Evolutionary conservation across 2,113 vertebrate genomes (phyloP).

Genomic region (Chroicocephalus ridibundus): DNA sequence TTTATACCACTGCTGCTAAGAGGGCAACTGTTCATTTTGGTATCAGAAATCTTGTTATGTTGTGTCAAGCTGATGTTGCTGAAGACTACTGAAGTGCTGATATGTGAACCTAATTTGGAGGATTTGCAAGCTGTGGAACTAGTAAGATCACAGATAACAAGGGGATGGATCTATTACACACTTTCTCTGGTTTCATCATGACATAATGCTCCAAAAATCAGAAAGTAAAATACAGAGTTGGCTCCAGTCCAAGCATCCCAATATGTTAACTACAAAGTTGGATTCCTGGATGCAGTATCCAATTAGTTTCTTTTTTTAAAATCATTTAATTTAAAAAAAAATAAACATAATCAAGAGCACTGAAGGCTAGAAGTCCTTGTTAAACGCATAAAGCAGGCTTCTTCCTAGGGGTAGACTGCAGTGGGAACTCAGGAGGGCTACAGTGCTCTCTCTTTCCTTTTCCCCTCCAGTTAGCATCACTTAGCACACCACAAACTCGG

Average conservation of each 20-base stretch:
- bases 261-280: constrained; percentile 9
- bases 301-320: neutral
- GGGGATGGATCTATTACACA: constrained; percentile 56
- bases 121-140: constrained; percentile 70
- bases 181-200: constrained; percentile 64
- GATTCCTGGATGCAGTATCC: neutral
- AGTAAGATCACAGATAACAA: constrained; percentile 69
- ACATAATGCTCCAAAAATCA: constrained; percentile 63
- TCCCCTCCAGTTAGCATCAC: neutral
- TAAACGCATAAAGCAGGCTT: neutral
- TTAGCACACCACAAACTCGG: constrained; percentile 25
- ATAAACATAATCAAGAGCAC: neutral
- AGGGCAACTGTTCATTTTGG: neutral
- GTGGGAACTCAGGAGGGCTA: neutral
- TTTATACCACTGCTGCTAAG: neutral
- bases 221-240: constrained; percentile 60
- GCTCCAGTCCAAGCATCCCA: constrained; percentile 41
- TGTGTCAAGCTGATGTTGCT: constrained; percentile 42
- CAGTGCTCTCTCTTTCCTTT: neutral
- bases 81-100: constrained; percentile 64
- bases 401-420: neutral
- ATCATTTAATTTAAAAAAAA: neutral
- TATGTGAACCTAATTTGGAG: constrained; percentile 68
- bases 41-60: constrained; percentile 56
- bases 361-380: neutral